Conservation (phyloP, 2,113 vertebrate genomes). For the Oncorhynchus nerka region DNA sequence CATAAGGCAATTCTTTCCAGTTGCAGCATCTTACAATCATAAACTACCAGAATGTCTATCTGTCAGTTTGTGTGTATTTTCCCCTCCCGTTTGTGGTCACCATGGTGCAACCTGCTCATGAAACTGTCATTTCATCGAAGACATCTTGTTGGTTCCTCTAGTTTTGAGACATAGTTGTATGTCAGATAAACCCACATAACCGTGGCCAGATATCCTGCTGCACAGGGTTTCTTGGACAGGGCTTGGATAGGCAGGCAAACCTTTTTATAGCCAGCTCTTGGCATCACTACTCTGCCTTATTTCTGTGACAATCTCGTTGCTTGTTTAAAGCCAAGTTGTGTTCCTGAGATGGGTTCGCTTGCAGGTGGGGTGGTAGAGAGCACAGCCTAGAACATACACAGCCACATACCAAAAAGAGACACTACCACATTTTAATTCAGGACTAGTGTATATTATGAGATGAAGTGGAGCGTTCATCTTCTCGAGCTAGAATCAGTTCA, state of each 20-base stretch:
- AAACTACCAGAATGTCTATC: no score
- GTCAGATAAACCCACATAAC: conserved; percentile 53
- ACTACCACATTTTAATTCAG: background rate
- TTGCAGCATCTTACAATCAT: background rate
- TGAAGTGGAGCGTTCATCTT: no score
- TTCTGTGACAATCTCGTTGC: conserved; percentile 9
- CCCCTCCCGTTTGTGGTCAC: conserved; percentile 38
- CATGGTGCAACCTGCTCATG: conserved; percentile 53
- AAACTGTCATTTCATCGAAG: conserved; percentile 45
- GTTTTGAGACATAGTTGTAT: conserved; percentile 20
- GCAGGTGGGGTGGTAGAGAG: background rate
- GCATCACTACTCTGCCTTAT: conserved; percentile 18
- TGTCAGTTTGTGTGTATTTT: conserved; percentile 17
- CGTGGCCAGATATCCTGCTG: conserved; percentile 55
- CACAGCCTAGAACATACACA: background rate
- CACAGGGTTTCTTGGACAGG: conserved; percentile 22
- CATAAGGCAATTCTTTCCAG: conserved; percentile 29
- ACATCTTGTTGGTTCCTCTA: conserved; percentile 35
- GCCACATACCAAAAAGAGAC: background rate
- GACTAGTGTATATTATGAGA: no score
- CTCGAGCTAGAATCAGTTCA: no score
- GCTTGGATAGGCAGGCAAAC: conserved; percentile 20
- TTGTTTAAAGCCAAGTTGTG: background rate
- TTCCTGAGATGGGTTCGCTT: background rate
- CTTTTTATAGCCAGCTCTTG: conserved; percentile 45